Percentiles rank a stretch among this genome's conserved stretches.
Evolutionary conservation across 2,113 vertebrate species (phyloP).

Genomic region (Phalacrocorax brasilianus): DNA sequence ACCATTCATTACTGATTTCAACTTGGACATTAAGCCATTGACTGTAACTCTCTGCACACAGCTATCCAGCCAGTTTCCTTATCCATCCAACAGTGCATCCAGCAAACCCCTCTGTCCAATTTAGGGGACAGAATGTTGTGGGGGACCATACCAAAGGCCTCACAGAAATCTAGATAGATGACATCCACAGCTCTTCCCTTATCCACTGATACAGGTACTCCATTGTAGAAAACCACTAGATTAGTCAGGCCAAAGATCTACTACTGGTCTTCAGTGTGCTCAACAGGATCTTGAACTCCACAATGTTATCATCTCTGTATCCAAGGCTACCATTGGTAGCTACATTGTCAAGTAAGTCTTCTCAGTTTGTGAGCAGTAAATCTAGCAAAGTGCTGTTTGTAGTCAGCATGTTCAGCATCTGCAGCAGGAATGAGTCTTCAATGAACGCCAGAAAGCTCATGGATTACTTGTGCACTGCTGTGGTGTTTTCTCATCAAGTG

Average conservation of each 20-base stretch:
- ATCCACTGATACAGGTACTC: not conserved
- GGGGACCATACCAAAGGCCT: not conserved
- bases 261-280: not conserved
- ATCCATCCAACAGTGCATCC: not conserved
- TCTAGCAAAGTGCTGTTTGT: not conserved
- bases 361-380: not conserved
- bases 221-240: not conserved
- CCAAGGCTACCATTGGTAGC: not conserved
- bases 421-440: not conserved
- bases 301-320: not conserved
- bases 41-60: not conserved
- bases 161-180: not conserved
- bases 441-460: not conserved
- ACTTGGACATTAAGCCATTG: not conserved
- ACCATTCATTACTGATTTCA: not conserved
- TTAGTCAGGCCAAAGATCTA: not conserved
- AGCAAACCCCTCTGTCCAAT: not conserved
- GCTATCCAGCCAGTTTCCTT: not conserved
- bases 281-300: not conserved
- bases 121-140: not conserved
- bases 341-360: not conserved
- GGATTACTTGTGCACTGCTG: not conserved
- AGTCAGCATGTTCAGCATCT: not conserved
- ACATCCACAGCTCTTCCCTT: not conserved
- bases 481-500: not conserved